Base-by-base conservation (phyloP, 2,888 invertebrate genomes). In the Stegophylla sp. region DNA sequence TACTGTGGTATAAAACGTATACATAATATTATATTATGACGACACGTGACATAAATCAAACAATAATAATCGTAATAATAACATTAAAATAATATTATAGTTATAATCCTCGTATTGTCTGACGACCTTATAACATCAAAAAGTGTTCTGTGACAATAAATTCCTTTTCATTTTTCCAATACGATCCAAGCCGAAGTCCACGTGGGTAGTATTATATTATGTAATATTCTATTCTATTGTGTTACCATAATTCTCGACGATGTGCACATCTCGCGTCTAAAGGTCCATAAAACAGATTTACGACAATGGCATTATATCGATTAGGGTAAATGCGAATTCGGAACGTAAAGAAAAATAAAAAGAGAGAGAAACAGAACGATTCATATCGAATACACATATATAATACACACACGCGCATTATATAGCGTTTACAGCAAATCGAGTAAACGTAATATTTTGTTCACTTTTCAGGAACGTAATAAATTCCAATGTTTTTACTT, bases 271-370 rank as follows among this genome's bases (percentile, higher is more conserved):
- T 77, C 43, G 59, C 15, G 77, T 67, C 76, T 77, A 20, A 77
- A 69, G 43, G 77, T 59, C 77, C 59, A 67, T 77, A 77, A 77
- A 77, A 67, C 43, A 26, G 77, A 77, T 77, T 77, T 77, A 77
- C 56, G 69, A 59, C 67, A n/a, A 28, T 28, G 28, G 56, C 45
- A 20, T 41, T 41, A 69, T 59, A 69, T 59, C 67, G 77, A 77
- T 77, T 77, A 59, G 56, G 59, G 43, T 77, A 20, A 63, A 74
- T 48, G 26, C 34, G 48, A 63, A 74, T 74, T 74, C 63, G 51
- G 48, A 20, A 61, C 34, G 34, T 15, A 17, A 45, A 45, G 28
- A 61, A 61, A 28, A 17, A 15, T 10, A 17, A 28, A 59, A 20
- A 53, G 23, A 20, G 12, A 20, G 20, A 64, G 13, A 43, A 20